These are phyloP conservation scores for Leucopsar rothschildi DNA, from an alignment of 2,113 vertebrate species.

Conservation along the genomic window DNA sequence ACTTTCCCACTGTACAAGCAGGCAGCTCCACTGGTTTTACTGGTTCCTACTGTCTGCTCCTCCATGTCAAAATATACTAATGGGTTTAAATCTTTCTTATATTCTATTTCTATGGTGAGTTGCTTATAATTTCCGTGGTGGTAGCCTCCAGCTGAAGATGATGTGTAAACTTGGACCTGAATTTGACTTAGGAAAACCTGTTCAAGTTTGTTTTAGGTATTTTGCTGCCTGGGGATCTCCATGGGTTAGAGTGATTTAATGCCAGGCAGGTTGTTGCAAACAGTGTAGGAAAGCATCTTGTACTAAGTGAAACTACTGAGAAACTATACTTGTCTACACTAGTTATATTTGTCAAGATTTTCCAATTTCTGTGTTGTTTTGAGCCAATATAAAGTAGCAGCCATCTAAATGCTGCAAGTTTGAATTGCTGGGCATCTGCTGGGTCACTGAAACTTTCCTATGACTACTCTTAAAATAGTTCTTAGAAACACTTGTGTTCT, in stretches of 20 bases:
- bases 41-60: not conserved
- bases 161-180: not conserved
- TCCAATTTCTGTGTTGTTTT: slow-evolving; percentile 19
- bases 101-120: not conserved
- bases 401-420: not conserved
- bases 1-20: not conserved
- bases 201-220: not conserved
- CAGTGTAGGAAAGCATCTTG: not conserved
- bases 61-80: not conserved
- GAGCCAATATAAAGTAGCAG: not conserved
- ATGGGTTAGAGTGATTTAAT: not conserved
- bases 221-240: not conserved
- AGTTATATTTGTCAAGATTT: not conserved
- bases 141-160: not conserved
- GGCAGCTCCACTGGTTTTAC: not conserved
- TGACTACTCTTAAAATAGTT: not conserved
- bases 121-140: not conserved
- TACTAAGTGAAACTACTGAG: not conserved
- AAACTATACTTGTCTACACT: not conserved
- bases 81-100: not conserved
- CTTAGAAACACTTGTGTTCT: not conserved
- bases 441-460: slow-evolving; percentile 44
- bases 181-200: not conserved
- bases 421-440: slow-evolving; percentile 10
- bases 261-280: not conserved